phyloP scores from a whole-genome alignment of 2,113 vertebrate genomes.

The Paratilapia polleni region DNA sequence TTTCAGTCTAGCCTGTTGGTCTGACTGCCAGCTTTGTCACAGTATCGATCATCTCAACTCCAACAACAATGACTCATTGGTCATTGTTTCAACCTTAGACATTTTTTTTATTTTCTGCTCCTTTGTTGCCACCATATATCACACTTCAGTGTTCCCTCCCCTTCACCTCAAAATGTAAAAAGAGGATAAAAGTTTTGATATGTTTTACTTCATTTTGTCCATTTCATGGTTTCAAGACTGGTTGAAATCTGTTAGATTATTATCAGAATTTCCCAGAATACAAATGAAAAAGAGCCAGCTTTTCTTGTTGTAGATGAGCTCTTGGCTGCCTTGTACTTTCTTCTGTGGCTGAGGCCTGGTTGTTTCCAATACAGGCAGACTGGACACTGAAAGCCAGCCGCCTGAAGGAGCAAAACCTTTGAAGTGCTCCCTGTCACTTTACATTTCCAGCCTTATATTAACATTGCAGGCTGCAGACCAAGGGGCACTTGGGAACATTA shows the following conservation, averaged over 20 bases:
- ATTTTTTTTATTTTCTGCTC: constrained; percentile 8
- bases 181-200: not conserved
- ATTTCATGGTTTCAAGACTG: not conserved
- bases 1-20: constrained; percentile 29
- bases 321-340: not conserved
- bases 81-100: constrained; percentile 72
- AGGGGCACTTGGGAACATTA: constrained; percentile 40
- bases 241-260: not conserved
- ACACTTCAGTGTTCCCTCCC: constrained; percentile 10
- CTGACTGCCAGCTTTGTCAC: constrained; percentile 59
- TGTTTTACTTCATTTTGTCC: not conserved
- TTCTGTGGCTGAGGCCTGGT: constrained; percentile 21
- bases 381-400: not conserved
- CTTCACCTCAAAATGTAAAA: not conserved
- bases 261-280: not conserved
- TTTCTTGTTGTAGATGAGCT: not conserved
- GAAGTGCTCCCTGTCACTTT: constrained; percentile 68
- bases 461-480: constrained; percentile 26
- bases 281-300: not conserved
- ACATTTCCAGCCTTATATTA: constrained; percentile 57
- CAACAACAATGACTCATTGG: constrained; percentile 52
- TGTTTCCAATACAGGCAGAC: constrained; percentile 26
- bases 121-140: constrained; percentile 65
- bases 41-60: constrained; percentile 67
- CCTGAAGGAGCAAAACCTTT: constrained; percentile 48